These are phyloP conservation scores for Agonopterix subpropinquella DNA, from an alignment of 2,888 invertebrate species.

Conservation along the genomic window DNA sequence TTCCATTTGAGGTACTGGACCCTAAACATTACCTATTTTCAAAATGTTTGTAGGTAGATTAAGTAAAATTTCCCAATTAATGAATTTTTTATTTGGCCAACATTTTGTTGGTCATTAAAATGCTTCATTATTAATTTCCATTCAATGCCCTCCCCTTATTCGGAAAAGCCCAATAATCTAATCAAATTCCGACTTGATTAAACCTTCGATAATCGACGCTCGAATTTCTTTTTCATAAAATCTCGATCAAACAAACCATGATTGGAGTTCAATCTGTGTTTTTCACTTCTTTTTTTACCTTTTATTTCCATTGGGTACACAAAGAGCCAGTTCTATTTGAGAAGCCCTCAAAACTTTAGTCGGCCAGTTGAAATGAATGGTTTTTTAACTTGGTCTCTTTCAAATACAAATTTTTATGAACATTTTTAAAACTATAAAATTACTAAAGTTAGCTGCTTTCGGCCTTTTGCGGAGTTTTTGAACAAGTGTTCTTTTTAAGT, in stretches of 20 bases:
- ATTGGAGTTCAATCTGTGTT: conserved; percentile 21
- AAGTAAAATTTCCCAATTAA: too few relatives aligned
- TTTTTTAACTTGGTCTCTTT: conserved; percentile 25
- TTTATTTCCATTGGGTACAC: conserved; percentile 25
- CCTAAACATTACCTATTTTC: too few relatives aligned
- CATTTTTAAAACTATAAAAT: conserved; percentile 24
- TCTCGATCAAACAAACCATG: conserved; percentile 23
- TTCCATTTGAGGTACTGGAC: too few relatives aligned
- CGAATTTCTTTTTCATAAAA: conserved; percentile 21
- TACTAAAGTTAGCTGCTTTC: conserved; percentile 13
- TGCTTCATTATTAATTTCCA: not conserved
- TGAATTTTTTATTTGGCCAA: too few relatives aligned
- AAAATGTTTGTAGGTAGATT: too few relatives aligned
- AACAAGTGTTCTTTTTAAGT: too few relatives aligned
- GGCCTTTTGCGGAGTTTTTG: conserved; percentile 11
- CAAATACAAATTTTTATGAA: conserved; percentile 18
- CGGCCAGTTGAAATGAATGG: conserved; percentile 28
- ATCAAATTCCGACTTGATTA: conserved; percentile 22
- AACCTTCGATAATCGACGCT: conserved; percentile 21
- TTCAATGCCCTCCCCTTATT: conserved; percentile 11
- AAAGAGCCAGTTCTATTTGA: conserved; percentile 35
- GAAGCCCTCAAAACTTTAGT: conserved; percentile 35
- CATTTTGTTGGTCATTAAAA: too few relatives aligned
- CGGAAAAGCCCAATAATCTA: conserved; percentile 18
- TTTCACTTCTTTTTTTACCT: conserved; percentile 2